Evolutionary conservation across 2,113 vertebrate species (phyloP).

Genomic region (Phylloscopus trochiloides): DNA sequence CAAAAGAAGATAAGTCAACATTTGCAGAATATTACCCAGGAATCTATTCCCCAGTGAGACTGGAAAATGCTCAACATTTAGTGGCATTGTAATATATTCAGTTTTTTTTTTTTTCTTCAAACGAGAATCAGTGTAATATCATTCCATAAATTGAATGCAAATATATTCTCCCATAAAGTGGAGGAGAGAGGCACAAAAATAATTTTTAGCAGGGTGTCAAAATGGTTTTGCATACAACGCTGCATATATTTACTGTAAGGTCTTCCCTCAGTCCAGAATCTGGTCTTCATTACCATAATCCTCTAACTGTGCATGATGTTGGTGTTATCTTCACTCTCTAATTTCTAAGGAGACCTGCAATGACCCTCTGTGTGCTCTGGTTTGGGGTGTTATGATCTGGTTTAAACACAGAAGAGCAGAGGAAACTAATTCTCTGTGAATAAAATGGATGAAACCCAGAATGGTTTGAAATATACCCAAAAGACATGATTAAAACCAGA

Average conservation of each 20-base stretch:
- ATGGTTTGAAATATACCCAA: rapidly evolving
- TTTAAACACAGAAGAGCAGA: not conserved
- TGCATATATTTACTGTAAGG: not conserved
- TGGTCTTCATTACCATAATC: not conserved
- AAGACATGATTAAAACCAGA: not conserved
- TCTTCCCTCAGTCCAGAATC: not conserved
- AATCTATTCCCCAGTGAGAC: not conserved
- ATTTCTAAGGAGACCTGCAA: not conserved
- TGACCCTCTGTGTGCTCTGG: not conserved
- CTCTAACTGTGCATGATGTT: not conserved
- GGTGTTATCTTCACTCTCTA: not conserved
- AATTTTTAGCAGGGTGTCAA: not conserved
- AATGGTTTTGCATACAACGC: not conserved
- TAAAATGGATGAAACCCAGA: not conserved
- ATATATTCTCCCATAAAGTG: not conserved
- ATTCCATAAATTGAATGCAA: not conserved
- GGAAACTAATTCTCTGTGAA: not conserved
- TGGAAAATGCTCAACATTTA: not conserved
- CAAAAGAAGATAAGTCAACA: not conserved
- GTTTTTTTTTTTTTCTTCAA: not conserved
- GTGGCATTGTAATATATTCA: not conserved
- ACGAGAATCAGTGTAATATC: not conserved
- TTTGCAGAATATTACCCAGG: not conserved
- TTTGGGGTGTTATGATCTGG: not conserved
- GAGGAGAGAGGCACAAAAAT: not conserved